Evolutionary conservation across 2,797 vertebrate species (phyloP), one percentile per base, ranked within the genome.

Genomic region (Falco naumanni): DNA sequence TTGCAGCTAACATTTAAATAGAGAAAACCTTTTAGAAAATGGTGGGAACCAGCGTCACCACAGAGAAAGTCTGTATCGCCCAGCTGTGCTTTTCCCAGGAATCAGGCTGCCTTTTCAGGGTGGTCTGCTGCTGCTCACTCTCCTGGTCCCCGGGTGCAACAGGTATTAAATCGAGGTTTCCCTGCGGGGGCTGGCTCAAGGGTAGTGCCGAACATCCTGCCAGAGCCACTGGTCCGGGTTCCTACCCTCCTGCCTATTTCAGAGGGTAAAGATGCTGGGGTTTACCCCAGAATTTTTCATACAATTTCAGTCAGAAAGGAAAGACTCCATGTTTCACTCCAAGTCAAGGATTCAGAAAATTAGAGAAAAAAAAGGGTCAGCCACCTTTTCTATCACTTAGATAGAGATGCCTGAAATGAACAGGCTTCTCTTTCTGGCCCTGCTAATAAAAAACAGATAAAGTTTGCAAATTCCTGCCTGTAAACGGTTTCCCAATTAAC

Each of bases 381-480:
- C 22, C 1, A 0, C 45, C 84, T 16, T 87, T 94, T 82, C 77
- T 65, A 51, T 61, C 59, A 43, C 45, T 76, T 82, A 89, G 54
- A 53, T 9, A 90, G 60, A 39, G 39, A 39, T 39, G 39, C 39
- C 39, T 11, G 66, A 72, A 69, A 61, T 54, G 37, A 95, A 87
- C 11, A 15, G 72, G 19, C n/a, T 90, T 89, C 71, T 81, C 63
- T 90, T 93, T 88, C 70, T 88, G 76, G 29, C 78, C 29, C 34
- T 86, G 61, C 63, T 86, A 39, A 39, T 39, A 39, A 39, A 39
- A 39, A 39, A 39, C 39, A 39, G 39, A 39, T 39, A 56, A 76
- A 92, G 29, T 74, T 87, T 87, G 60, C 28, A 88, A 74, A 88
- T 78, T 34, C 47, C 60, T 94, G 9, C 34, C 78, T 72, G 86